phyloP scores from a whole-genome alignment of 2,113 vertebrate species.

The Eidolon helvum region DNA sequence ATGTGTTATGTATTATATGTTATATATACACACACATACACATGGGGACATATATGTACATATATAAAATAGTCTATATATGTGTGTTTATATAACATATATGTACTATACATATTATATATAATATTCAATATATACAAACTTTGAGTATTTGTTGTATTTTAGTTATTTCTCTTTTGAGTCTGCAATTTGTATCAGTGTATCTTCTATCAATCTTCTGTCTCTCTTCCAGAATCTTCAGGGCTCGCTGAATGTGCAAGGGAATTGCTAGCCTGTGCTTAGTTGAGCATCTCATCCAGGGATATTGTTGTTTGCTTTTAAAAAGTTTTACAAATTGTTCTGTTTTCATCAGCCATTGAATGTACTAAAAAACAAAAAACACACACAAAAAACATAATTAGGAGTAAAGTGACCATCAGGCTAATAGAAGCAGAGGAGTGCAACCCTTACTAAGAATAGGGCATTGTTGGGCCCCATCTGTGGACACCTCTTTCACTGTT shows the following conservation, averaged over 20 bases:
- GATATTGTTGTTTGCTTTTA: not conserved
- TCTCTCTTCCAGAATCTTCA: not conserved
- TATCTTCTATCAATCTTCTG: not conserved
- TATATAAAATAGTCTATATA: not conserved
- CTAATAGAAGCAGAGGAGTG: no score
- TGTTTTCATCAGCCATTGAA: not conserved
- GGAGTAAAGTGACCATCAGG: no score
- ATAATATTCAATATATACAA: not conserved
- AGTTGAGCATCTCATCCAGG: not conserved
- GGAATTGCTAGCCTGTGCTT: not conserved
- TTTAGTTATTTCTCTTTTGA: not conserved
- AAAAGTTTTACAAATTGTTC: not conserved
- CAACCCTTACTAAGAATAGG: no score
- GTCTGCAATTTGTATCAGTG: not conserved
- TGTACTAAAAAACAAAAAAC: not conserved
- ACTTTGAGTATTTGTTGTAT: not conserved
- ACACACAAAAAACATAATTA: no score
- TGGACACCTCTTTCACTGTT: not conserved
- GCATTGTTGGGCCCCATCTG: not conserved
- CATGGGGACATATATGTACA: no score
- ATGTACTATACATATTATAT: not conserved
- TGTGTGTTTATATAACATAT: not conserved
- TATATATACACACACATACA: not conserved
- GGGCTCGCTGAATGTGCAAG: not conserved
- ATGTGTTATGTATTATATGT: no score